These are phyloP conservation scores for Odocoileus hemionus DNA, from an alignment of 2,113 vertebrate species.

Conservation along the genomic window DNA sequence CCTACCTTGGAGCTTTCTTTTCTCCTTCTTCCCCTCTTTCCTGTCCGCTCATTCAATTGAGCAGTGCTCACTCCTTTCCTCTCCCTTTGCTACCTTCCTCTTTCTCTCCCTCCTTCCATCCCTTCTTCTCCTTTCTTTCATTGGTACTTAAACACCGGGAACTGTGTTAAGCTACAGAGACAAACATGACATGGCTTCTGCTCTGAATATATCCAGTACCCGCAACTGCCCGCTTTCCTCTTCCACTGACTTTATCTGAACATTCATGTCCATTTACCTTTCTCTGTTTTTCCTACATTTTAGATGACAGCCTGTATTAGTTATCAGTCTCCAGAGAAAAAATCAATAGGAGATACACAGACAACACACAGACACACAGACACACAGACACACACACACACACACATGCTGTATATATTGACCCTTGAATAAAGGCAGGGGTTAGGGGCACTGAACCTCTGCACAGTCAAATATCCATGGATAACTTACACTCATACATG, in stretches of 20 bases:
- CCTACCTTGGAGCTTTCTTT: not conserved
- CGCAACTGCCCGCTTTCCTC: not conserved
- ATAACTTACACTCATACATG: not conserved
- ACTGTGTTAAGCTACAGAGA: not conserved
- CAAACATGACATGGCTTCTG: not conserved
- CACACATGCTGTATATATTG: not conserved
- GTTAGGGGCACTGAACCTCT: not conserved
- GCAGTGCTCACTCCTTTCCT: not conserved
- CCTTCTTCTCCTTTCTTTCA: not conserved
- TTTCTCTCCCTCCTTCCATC: fast-evolving
- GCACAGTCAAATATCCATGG: not conserved
- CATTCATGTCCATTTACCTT: not conserved
- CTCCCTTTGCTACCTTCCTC: no score
- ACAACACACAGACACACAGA: not conserved
- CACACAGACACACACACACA: not conserved
- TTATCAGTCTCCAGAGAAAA: not conserved
- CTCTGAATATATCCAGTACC: not conserved
- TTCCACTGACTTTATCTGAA: not conserved
- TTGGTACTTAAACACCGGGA: not conserved
- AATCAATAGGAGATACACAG: not conserved
- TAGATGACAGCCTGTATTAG: not conserved
- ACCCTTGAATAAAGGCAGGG: not conserved
- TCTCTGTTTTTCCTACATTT: not conserved
- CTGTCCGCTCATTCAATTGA: no score
- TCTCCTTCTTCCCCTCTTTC: not conserved